Percentiles rank a stretch among this genome's conserved stretches.
phyloP scores from a whole-genome alignment of 2,888 invertebrate species.

The Microchrysa polita region DNA sequence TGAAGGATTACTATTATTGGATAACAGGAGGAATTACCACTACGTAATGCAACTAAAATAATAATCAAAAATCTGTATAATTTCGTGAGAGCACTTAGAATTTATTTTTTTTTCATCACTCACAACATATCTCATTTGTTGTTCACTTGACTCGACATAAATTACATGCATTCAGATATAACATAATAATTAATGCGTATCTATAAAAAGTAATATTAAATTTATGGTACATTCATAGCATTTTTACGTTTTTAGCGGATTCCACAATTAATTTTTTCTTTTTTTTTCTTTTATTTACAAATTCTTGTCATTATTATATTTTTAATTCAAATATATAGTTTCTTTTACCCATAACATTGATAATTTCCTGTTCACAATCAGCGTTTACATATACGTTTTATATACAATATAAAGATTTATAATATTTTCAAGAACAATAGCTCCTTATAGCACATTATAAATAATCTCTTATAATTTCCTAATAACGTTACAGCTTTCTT shows the following conservation, averaged over 20 bases:
- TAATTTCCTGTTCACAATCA: neutral
- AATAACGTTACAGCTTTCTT: too few relatives aligned
- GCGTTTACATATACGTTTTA: too few relatives aligned
- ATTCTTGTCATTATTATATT: neutral
- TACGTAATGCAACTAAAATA: too few relatives aligned
- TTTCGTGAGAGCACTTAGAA: slow-evolving; percentile 41
- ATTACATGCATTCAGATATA: slow-evolving; percentile 41
- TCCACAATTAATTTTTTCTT: neutral
- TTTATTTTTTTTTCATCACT: slow-evolving; percentile 35
- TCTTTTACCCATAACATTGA: neutral
- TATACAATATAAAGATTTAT: too few relatives aligned
- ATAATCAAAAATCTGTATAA: too few relatives aligned
- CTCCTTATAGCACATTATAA: too few relatives aligned
- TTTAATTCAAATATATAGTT: neutral
- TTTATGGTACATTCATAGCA: slow-evolving; percentile 20
- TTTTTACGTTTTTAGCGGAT: neutral
- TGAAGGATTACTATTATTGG: too few relatives aligned
- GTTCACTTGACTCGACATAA: slow-evolving; percentile 27
- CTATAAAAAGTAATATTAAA: slow-evolving; percentile 44
- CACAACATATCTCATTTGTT: slow-evolving; percentile 15
- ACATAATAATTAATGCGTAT: slow-evolving; percentile 37
- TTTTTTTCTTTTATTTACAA: neutral
- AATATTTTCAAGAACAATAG: too few relatives aligned
- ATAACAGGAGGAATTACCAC: too few relatives aligned
- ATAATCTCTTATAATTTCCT: too few relatives aligned